Conservation (phyloP, 2,888 invertebrate genomes). For the Leptura quadrifasciata region DNA sequence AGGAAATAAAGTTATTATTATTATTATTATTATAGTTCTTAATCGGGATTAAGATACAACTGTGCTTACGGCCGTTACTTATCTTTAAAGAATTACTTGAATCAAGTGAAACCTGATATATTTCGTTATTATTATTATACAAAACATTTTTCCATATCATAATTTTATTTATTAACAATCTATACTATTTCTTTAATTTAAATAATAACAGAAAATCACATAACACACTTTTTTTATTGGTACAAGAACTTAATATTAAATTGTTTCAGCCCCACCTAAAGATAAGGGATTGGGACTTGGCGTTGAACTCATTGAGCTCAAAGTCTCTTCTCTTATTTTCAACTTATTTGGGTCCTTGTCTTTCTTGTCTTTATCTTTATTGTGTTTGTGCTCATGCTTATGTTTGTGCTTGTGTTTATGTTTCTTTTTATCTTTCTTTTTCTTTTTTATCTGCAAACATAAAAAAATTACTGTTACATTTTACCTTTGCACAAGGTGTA, state of each 20-base stretch:
- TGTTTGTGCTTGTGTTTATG: constrained; percentile 95
- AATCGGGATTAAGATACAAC: too few species aligned
- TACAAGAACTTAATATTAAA: constrained; percentile 44
- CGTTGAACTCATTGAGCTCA: constrained; percentile 86
- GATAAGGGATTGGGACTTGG: constrained; percentile 79
- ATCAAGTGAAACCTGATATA: too few species aligned
- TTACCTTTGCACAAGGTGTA: constrained; percentile 33
- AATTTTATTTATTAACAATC: neutral
- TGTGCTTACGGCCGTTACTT: too few species aligned
- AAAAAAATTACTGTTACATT: constrained; percentile 24
- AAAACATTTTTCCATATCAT: too few species aligned
- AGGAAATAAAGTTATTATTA: too few species aligned
- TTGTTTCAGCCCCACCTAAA: constrained; percentile 59
- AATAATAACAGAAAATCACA: constrained; percentile 6
- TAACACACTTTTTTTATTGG: neutral
- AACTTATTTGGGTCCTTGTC: constrained; percentile 77
- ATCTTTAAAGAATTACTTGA: too few species aligned
- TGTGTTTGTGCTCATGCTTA: constrained; percentile 79
- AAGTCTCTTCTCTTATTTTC: constrained; percentile 83
- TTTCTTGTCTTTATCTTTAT: constrained; percentile 75
- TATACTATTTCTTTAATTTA: neutral
- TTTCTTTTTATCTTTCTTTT: constrained; percentile 88
- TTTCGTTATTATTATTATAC: too few species aligned
- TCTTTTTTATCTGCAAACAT: constrained; percentile 76
- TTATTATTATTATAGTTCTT: too few species aligned